Evolutionary conservation across 1,140 invertebrate species (phyloP).

Genomic region (Cydia strobilella): DNA sequence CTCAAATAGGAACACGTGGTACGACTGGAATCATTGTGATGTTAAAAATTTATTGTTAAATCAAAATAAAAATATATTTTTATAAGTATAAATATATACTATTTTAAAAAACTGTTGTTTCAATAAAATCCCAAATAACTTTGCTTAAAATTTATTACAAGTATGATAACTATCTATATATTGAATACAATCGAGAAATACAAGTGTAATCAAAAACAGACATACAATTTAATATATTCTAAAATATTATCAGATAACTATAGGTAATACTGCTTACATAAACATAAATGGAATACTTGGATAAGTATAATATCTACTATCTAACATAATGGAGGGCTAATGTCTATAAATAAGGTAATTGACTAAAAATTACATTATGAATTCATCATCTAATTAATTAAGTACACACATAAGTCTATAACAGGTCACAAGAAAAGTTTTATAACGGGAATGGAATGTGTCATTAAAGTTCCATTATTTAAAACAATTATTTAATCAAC

Average conservation of each 20-base stretch:
- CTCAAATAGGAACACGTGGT: constrained; percentile 65
- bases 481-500: neutral
- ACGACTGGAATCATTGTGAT: constrained; percentile 52
- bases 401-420: neutral
- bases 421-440: neutral
- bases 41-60: constrained; percentile 39
- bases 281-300: constrained; percentile 9
- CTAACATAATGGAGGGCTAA: constrained; percentile 4
- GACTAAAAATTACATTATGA: constrained; percentile 17
- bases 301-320: neutral
- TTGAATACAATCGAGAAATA: constrained; percentile 36
- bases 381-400: constrained; percentile 16
- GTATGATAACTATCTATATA: constrained; percentile 34
- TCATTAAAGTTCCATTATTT: neutral
- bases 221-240: neutral
- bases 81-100: constrained; percentile 64
- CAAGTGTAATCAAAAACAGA: constrained; percentile 1
- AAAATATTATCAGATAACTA: constrained; percentile 18
- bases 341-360: constrained; percentile 24
- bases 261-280: constrained; percentile 16
- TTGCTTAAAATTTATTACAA: constrained; percentile 32
- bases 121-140: constrained; percentile 42
- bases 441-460: neutral
- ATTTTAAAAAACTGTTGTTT: constrained; percentile 43
- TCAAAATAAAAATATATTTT: constrained; percentile 59